Evolutionary conservation across 2,113 vertebrate genomes (phyloP).

Genomic region (Saiga tatarica): DNA sequence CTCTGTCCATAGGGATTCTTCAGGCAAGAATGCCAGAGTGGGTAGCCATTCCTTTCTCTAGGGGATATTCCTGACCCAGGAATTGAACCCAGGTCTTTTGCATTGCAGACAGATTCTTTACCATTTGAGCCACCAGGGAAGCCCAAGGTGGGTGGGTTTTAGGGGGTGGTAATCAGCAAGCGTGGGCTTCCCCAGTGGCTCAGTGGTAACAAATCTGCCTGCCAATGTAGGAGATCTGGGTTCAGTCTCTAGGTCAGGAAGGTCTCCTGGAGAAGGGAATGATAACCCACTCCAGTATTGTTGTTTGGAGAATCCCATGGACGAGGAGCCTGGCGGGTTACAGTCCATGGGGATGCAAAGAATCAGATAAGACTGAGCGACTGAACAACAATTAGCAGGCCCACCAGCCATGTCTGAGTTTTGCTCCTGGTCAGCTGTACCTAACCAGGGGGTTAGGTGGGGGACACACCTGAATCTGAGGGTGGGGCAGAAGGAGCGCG

Average conservation of each 20-base stretch:
- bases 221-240: neutral
- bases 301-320: neutral
- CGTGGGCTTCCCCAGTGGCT: neutral
- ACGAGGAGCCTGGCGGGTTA: neutral
- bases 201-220: neutral
- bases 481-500: fast-evolving
- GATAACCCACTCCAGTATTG: neutral
- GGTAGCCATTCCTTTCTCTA: neutral
- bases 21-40: neutral
- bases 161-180: neutral
- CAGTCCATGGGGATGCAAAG: neutral
- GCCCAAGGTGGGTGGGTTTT: neutral
- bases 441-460: too few species aligned
- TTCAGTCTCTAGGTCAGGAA: neutral
- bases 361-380: neutral
- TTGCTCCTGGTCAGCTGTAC: too few species aligned
- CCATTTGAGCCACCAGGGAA: neutral
- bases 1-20: neutral
- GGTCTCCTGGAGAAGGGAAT: neutral
- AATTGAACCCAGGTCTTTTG: neutral
- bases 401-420: fast-evolving
- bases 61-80: neutral
- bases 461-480: neutral
- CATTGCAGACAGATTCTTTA: neutral
- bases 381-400: neutral